Percentiles rank a stretch among this genome's conserved stretches.
phyloP scores from a whole-genome alignment of 2,113 vertebrate genomes.

The Anolis sagrei region DNA sequence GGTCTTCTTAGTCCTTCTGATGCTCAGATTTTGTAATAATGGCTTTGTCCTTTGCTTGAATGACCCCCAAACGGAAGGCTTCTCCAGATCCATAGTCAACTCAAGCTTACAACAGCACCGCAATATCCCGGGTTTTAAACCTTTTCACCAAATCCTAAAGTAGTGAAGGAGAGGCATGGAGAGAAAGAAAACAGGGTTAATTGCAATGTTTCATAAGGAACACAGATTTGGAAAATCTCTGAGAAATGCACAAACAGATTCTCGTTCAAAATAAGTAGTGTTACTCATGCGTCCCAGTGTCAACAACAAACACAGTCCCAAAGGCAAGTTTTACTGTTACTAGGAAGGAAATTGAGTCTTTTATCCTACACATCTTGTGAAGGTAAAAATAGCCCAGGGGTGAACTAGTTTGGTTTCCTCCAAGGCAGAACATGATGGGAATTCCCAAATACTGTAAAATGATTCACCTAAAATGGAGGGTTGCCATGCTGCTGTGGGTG shows the following conservation, averaged over 20 bases:
- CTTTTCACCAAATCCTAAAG: slow-evolving; percentile 36
- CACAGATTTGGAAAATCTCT: slow-evolving; percentile 51
- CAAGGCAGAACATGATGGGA: slow-evolving; percentile 19
- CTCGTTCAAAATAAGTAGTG: slow-evolving; percentile 39
- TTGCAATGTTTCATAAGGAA: slow-evolving; percentile 33
- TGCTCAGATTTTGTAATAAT: slow-evolving; percentile 71
- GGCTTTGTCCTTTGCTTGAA: slow-evolving; percentile 79
- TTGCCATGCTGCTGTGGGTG: not conserved
- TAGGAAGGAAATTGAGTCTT: slow-evolving; percentile 50
- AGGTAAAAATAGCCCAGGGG: slow-evolving; percentile 37
- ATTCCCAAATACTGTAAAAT: not conserved
- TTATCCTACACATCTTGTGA: slow-evolving; percentile 43
- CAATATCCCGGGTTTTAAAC: not conserved
- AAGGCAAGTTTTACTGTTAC: slow-evolving; percentile 58
- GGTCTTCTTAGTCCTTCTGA: slow-evolving; percentile 73
- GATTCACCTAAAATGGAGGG: not conserved
- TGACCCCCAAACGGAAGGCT: slow-evolving; percentile 79
- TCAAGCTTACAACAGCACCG: slow-evolving; percentile 28
- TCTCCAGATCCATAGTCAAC: slow-evolving; percentile 79
- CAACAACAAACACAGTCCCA: slow-evolving; percentile 8
- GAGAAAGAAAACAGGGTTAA: slow-evolving; percentile 50
- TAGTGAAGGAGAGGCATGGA: not conserved
- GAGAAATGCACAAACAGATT: slow-evolving; percentile 54
- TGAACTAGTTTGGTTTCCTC: slow-evolving; percentile 1
- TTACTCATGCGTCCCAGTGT: slow-evolving; percentile 48